Percentiles rank a stretch among this genome's conserved stretches.
phyloP scores from a whole-genome alignment of 2,113 vertebrate genomes.

The Pterocles burchelli region DNA sequence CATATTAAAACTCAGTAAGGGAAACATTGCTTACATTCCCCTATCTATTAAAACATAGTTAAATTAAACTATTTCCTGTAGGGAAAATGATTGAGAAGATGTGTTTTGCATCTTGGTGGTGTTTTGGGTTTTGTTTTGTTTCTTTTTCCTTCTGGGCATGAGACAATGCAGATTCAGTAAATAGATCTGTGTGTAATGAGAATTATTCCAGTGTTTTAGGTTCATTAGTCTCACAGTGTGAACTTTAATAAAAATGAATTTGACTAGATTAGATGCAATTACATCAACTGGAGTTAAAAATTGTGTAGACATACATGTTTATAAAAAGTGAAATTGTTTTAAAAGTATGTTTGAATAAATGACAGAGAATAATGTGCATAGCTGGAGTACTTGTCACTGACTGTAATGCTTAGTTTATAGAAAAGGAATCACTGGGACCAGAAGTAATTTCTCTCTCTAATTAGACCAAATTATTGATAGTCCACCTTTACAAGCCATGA shows the following conservation, averaged over 20 bases:
- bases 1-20: neutral
- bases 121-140: neutral
- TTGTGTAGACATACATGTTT: neutral
- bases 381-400: neutral
- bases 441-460: neutral
- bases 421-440: neutral
- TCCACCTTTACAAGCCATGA: neutral
- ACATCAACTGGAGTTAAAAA: constrained; percentile 34
- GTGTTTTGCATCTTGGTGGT: neutral
- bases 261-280: constrained; percentile 50
- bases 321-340: constrained; percentile 2
- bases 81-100: neutral
- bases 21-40: neutral
- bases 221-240: constrained; percentile 58
- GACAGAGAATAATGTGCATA: neutral
- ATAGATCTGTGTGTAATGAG: neutral
- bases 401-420: neutral
- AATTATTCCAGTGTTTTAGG: constrained; percentile 32
- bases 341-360: neutral
- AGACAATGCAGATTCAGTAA: constrained; percentile 6
- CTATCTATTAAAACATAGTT: neutral
- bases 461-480: neutral
- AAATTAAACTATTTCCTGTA: neutral
- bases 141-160: neutral
- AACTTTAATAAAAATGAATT: constrained; percentile 57